Evolutionary conservation across 2,113 vertebrate genomes (phyloP), one percentile per base, ranked within the genome.

Genomic region (Hippocampus mohnikei): DNA sequence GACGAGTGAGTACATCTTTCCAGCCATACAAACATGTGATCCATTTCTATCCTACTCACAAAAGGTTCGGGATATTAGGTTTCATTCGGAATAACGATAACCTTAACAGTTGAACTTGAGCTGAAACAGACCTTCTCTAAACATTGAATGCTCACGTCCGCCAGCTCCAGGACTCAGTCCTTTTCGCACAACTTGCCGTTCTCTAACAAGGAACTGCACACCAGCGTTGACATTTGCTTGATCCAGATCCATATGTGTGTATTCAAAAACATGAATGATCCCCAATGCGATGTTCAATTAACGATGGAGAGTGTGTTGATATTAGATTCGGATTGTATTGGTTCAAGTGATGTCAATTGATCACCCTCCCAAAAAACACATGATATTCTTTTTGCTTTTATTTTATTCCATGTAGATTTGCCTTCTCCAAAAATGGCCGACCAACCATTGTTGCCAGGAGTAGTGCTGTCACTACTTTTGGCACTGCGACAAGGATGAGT

Each of bases 391-490:
- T 0, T 37, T 29, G 25, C 18, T 60, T 60, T 18, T 23, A 10
- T n/a, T 21, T 33, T 2, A 16, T 60, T 56, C 56, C 16, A 8
- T 46, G 40, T 12, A 88, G 87, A 2, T 70, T n/a, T 8, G 74
- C 72, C 41, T 90, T 89, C 62, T 80, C 82, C 55, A 84, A 20
- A 18, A 86, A 85, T 6, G 18, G 71, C 0, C 0, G 2, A 2
- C 73, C 79, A 1, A 90, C 86, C 50, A 89, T 88, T 18, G 0
- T 72, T 6, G 67, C 80, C 20, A 85, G 11, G 13, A 27, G 11
- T 3, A 0, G 84, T 16, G 42, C 77, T 1, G 33, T 67, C 11
- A 58, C 48, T 0, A 0, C 0, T 0, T 83, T 89, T 5, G 87
- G 88, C 20, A 0, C 1, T 0, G 82, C 81, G 11, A 13, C 0